Evolutionary conservation across 2,888 invertebrate genomes (phyloP).

Genomic region (Willowsia nigromaculata): DNA sequence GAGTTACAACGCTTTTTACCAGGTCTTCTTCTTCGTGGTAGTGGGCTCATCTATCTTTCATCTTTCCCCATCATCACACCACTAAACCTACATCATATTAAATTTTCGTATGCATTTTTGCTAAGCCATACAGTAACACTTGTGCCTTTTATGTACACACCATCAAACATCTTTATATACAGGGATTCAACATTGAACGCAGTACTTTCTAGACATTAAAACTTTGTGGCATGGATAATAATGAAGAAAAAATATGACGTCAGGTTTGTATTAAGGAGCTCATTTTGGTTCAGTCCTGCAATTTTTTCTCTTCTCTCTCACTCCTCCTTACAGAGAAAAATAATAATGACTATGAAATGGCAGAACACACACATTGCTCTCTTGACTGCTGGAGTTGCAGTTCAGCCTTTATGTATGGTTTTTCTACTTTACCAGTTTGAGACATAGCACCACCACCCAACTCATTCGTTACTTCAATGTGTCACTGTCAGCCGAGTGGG

Average conservation of each 20-base stretch:
- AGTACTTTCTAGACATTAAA: not conserved
- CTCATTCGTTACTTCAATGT: conserved; percentile 44
- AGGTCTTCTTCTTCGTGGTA: not conserved
- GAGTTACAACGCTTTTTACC: not conserved
- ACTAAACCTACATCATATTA: conserved; percentile 4
- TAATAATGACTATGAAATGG: conserved; percentile 40
- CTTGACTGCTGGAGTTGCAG: not conserved
- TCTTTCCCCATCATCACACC: conserved; percentile 47
- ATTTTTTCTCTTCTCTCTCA: not conserved
- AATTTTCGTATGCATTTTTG: conserved; percentile 4
- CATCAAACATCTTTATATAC: not conserved
- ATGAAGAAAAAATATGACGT: conserved; percentile 19
- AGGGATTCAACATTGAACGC: not conserved
- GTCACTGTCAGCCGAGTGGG: conserved; percentile 56
- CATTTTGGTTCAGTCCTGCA: not conserved
- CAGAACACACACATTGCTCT: conserved; percentile 44
- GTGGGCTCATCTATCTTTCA: conserved; percentile 50
- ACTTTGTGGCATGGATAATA: not conserved
- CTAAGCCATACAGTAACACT: not conserved
- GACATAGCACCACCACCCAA: conserved; percentile 4
- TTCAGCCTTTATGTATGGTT: not conserved
- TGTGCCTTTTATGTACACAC: not conserved
- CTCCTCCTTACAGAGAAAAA: not conserved
- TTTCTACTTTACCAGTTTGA: not conserved
- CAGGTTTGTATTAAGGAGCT: conserved; percentile 17